Evolutionary conservation across 2,113 vertebrate species (phyloP).

Genomic region (Axis porcinus): DNA sequence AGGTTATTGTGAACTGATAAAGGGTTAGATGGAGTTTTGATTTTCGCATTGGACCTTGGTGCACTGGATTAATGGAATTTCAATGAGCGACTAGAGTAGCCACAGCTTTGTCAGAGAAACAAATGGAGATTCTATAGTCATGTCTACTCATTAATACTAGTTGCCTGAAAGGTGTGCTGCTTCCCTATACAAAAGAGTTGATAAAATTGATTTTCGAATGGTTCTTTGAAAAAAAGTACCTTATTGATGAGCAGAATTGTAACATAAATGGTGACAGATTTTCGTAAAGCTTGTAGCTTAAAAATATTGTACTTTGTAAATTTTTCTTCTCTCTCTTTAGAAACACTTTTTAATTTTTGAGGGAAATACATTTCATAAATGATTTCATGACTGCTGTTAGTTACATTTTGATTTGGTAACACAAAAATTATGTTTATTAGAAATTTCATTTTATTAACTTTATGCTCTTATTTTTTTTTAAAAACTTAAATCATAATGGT

Average conservation of each 20-base stretch:
- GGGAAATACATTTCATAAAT: slow-evolving; percentile 40
- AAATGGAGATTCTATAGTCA: slow-evolving; percentile 88
- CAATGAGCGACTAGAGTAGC: slow-evolving; percentile 86
- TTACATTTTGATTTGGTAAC: slow-evolving; percentile 26
- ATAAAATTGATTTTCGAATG: slow-evolving; percentile 87
- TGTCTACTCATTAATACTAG: slow-evolving; percentile 87
- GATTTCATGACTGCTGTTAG: background rate
- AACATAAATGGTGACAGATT: slow-evolving; percentile 79
- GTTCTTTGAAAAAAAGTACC: slow-evolving; percentile 69
- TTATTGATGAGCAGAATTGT: slow-evolving; percentile 83
- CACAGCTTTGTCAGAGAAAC: slow-evolving; percentile 89
- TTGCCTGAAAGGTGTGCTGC: slow-evolving; percentile 86
- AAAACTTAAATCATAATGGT: slow-evolving; percentile 19
- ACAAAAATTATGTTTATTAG: background rate
- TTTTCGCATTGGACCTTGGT: slow-evolving; percentile 86
- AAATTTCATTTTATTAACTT: slow-evolving; percentile 39
- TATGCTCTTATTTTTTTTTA: slow-evolving; percentile 3
- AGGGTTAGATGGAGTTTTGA: slow-evolving; percentile 88
- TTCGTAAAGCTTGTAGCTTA: slow-evolving; percentile 70
- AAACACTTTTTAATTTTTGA: slow-evolving; percentile 28
- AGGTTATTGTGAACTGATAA: slow-evolving; percentile 90
- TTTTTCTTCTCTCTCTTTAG: slow-evolving; percentile 67
- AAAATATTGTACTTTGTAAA: slow-evolving; percentile 65
- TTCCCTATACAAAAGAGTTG: slow-evolving; percentile 85
- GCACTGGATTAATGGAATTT: slow-evolving; percentile 89